Conservation (phyloP, 2,797 vertebrate genomes). For the Ibycter americanus region DNA sequence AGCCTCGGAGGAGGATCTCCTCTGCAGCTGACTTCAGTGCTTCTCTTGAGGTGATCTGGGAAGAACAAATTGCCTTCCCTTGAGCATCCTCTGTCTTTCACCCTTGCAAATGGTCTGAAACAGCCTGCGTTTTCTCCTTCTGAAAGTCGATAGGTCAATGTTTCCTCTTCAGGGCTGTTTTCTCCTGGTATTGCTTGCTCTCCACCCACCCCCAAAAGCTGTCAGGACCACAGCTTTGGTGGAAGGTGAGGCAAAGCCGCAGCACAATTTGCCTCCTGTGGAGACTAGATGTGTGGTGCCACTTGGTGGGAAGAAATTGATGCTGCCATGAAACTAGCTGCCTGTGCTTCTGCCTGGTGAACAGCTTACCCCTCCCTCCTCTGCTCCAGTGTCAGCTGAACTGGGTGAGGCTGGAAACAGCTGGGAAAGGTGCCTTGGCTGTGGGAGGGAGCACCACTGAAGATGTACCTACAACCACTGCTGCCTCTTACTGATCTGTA, state of each 20-base stretch:
- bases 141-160: neutral
- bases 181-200: neutral
- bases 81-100: neutral
- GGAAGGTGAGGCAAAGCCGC: constrained; percentile 20
- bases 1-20: neutral
- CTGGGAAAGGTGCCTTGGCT: neutral
- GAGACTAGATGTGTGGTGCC: constrained; percentile 14
- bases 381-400: neutral
- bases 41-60: neutral
- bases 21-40: neutral
- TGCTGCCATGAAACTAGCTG: constrained; percentile 28
- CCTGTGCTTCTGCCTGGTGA: neutral
- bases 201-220: neutral
- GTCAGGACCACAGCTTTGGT: neutral
- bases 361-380: neutral
- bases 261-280: constrained; percentile 36
- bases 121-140: neutral
- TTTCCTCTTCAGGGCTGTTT: neutral
- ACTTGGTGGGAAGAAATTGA: constrained; percentile 39
- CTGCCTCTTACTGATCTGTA: neutral
- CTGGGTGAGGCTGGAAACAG: neutral
- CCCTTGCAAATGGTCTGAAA: neutral
- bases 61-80: neutral
- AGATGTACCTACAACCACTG: neutral
- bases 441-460: neutral